phyloP scores from a whole-genome alignment of 1,140 invertebrate species.

The Stegodyphus mimosarum region DNA sequence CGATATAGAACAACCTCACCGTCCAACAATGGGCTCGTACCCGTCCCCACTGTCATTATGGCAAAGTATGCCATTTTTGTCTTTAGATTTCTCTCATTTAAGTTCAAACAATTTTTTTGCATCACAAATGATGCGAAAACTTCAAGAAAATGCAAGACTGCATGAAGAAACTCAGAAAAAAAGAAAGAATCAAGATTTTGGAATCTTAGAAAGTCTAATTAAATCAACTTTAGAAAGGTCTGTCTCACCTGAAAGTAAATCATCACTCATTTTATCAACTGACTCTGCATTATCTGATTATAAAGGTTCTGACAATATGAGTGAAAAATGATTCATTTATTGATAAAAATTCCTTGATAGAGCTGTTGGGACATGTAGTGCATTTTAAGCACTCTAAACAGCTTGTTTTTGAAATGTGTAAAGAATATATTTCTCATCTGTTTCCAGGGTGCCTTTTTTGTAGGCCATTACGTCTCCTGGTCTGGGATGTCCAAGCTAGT shows the following conservation, averaged over 20 bases:
- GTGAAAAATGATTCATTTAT: slow-evolving; percentile 18
- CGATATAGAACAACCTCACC: slow-evolving; percentile 37
- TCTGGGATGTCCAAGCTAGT: slow-evolving; percentile 52
- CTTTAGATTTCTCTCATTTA: slow-evolving; percentile 57
- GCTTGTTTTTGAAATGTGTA: slow-evolving; percentile 22
- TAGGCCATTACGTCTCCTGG: slow-evolving; percentile 31
- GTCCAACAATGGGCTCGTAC: slow-evolving; percentile 51
- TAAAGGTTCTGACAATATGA: slow-evolving; percentile 13
- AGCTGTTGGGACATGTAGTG: slow-evolving; percentile 30
- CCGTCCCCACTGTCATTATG: slow-evolving; percentile 61
- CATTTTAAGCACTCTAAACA: slow-evolving; percentile 51
- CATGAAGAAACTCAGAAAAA: slow-evolving; percentile 65
- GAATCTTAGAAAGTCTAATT: slow-evolving; percentile 61
- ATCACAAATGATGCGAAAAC: slow-evolving; percentile 81
- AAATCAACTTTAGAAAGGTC: slow-evolving; percentile 61
- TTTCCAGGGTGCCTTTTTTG: slow-evolving; percentile 49
- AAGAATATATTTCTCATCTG: slow-evolving; percentile 18
- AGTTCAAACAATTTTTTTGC: slow-evolving; percentile 76
- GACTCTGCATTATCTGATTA: slow-evolving; percentile 29
- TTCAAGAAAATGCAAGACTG: slow-evolving; percentile 76
- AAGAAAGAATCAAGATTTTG: slow-evolving; percentile 49
- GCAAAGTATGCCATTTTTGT: slow-evolving; percentile 62
- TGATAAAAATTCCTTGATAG: slow-evolving; percentile 20
- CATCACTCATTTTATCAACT: slow-evolving; percentile 18
- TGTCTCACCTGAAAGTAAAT: slow-evolving; percentile 36